phyloP scores from a whole-genome alignment of 2,797 vertebrate genomes.

The Neosalanx taihuensis region DNA sequence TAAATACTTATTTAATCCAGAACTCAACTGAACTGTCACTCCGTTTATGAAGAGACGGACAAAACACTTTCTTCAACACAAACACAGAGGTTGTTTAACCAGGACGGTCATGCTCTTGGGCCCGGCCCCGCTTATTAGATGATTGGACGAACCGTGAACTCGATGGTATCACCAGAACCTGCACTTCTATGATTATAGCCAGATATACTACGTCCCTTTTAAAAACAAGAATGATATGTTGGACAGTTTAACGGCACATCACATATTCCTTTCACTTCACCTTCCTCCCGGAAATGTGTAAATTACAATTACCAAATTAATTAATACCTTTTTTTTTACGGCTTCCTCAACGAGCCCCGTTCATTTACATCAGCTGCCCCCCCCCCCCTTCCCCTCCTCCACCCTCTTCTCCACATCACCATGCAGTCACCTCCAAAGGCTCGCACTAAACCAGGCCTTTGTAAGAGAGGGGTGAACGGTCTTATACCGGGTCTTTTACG shows the following conservation, averaged over 20 bases:
- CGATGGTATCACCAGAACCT: conserved; percentile 3
- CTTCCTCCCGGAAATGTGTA: conserved; percentile 54
- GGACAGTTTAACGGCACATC: conserved; percentile 57
- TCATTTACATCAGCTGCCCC: conserved; percentile 54
- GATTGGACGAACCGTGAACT: conserved; percentile 19
- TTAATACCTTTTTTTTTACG: conserved; percentile 59
- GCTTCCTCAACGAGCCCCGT: conserved; percentile 54
- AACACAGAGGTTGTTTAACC: too few relatives aligned
- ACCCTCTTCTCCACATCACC: conserved; percentile 38
- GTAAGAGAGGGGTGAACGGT: conserved; percentile 55
- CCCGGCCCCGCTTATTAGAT: neutral
- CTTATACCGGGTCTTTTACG: conserved; percentile 68
- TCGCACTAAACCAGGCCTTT: conserved; percentile 57
- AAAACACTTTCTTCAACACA: too few relatives aligned
- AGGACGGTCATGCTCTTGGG: neutral
- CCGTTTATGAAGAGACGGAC: too few relatives aligned
- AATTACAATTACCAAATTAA: conserved; percentile 67
- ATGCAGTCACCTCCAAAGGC: conserved; percentile 63
- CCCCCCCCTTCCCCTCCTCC: conserved; percentile 48
- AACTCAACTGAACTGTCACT: too few relatives aligned
- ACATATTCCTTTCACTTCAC: conserved; percentile 55
- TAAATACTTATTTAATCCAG: too few relatives aligned
- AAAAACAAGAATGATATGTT: conserved; percentile 49
- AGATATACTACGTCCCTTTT: conserved; percentile 21
- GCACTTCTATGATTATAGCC: neutral